Percentiles rank a stretch among this genome's conserved stretches.
Conservation (phyloP, 2,113 vertebrate species). For the Albula glossodonta region DNA sequence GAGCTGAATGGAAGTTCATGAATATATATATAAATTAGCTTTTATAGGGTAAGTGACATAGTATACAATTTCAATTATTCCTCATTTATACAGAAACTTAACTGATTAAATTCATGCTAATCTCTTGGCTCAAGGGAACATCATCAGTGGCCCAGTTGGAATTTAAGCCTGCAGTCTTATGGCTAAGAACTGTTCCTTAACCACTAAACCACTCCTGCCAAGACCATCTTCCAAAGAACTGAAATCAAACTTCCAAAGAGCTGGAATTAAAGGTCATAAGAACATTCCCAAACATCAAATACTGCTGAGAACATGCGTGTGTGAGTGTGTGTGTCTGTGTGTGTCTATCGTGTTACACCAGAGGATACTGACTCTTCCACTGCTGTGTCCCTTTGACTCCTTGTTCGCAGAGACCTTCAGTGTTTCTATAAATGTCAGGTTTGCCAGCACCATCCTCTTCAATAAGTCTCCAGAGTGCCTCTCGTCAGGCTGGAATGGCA, state of each 20-base stretch:
- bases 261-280: background rate
- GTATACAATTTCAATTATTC: background rate
- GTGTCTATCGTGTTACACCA: background rate
- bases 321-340: background rate
- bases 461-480: background rate
- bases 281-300: background rate
- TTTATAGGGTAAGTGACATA: background rate
- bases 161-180: background rate
- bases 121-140: background rate
- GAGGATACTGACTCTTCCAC: background rate
- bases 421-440: constrained; percentile 8
- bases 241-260: background rate
- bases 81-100: background rate
- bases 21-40: background rate
- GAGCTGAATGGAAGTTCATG: background rate
- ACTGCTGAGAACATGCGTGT: background rate
- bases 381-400: background rate
- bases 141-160: background rate
- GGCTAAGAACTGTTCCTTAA: background rate
- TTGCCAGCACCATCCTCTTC: background rate
- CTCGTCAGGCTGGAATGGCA: background rate
- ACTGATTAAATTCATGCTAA: background rate
- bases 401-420: background rate
- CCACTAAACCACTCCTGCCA: background rate
- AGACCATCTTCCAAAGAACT: background rate